These are phyloP conservation scores for Parochlus steinenii DNA, from an alignment of 2,888 invertebrate species.

Conservation along the genomic window DNA sequence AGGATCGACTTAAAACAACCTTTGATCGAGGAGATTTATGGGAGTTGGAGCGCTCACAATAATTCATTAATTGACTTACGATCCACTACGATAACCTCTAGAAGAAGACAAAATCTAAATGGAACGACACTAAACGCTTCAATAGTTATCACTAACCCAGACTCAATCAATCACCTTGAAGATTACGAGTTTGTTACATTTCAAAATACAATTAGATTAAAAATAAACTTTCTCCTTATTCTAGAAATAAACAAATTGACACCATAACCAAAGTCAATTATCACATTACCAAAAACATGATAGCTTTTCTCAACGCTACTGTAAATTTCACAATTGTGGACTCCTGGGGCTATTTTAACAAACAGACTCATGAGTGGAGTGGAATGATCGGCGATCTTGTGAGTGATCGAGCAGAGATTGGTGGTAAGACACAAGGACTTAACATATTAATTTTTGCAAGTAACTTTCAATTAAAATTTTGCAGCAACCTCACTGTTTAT, in stretches of 20 bases:
- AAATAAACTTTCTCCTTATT: not conserved
- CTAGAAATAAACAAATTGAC: conserved; percentile 35
- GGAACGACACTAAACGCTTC: conserved; percentile 34
- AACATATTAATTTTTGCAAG: too few relatives aligned
- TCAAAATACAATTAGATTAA: not conserved
- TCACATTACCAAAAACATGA: conserved; percentile 37
- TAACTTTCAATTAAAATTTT: conserved; percentile 39
- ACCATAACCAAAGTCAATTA: conserved; percentile 48
- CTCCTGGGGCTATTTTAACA: conserved; percentile 42
- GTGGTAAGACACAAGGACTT: too few relatives aligned
- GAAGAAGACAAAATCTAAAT: conserved; percentile 32
- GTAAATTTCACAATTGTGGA: conserved; percentile 34
- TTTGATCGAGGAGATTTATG: conserved; percentile 16
- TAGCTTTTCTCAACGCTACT: conserved; percentile 39
- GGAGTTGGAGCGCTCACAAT: conserved; percentile 14
- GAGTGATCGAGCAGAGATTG: too few relatives aligned
- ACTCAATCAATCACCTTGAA: conserved; percentile 39
- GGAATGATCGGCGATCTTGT: conserved; percentile 56
- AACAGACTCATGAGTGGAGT: conserved; percentile 39
- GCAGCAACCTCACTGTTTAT: conserved; percentile 50
- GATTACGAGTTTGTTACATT: conserved; percentile 40
- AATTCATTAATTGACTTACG: conserved; percentile 14
- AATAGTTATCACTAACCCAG: conserved; percentile 41
- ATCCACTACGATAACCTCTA: conserved; percentile 11
- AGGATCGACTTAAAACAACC: too few relatives aligned